Conservation (phyloP, 37 sponge, comb jelly and placozoan species). For the Aphrocallistes beatrix region DNA sequence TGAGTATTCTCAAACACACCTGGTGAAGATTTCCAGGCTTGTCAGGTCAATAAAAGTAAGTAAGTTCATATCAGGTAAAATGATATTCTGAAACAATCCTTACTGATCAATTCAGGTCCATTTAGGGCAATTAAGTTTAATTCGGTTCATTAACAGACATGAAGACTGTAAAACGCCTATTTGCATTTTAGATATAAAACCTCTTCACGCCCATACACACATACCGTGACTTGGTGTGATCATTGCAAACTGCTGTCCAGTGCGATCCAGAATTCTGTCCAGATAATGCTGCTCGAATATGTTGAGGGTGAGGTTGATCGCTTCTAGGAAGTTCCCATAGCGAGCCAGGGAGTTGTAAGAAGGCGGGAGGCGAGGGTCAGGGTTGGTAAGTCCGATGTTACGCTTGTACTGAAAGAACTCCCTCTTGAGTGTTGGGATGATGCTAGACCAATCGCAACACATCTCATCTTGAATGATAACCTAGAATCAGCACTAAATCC, state of each 20-base stretch:
- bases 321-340: constrained; percentile 84
- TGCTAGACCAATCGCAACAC: constrained; percentile 39
- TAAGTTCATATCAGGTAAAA: too few relatives aligned
- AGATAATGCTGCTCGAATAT: constrained; percentile 47
- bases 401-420: constrained; percentile 28
- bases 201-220: too few relatives aligned
- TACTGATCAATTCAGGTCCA: too few relatives aligned
- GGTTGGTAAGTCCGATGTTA: background rate
- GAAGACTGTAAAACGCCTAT: too few relatives aligned
- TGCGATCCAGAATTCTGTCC: constrained; percentile 54
- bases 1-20: constrained; percentile 40
- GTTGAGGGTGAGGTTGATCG: constrained; percentile 77
- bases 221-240: constrained; percentile 82
- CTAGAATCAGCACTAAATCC: background rate
- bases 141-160: too few relatives aligned
- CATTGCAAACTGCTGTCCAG: constrained; percentile 77
- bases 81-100: too few relatives aligned
- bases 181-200: too few relatives aligned
- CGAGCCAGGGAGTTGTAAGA: constrained; percentile 32
- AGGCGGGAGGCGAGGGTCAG: background rate
- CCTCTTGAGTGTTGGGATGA: constrained; percentile 39
- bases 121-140: too few relatives aligned
- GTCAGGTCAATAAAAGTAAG: too few relatives aligned
- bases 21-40: background rate
- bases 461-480: constrained; percentile 43